Base-by-base conservation (phyloP, 2,797 vertebrate genomes). In the Neosalanx taihuensis region DNA sequence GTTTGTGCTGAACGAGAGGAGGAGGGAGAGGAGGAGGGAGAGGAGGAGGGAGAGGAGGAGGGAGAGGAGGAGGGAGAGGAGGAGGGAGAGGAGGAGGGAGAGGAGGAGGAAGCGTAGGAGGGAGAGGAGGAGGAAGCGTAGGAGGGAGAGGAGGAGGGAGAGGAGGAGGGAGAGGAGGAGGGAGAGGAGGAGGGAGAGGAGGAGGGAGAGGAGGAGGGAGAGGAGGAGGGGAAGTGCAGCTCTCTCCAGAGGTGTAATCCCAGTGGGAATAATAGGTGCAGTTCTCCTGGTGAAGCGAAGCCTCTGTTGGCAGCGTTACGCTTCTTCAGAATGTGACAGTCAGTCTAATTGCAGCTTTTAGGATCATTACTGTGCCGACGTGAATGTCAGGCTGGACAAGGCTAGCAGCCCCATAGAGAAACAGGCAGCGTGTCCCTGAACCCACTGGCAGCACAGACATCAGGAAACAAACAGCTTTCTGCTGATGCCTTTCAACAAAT, bases 261-360 rank as follows among this genome's bases (percentile, higher is more conserved):
- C 81, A 88, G 83, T 81, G 90, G 84, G 87, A 90, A 88, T 92
- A 92, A 93, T 91, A 82, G 90, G 78, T 87, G 85, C 81, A 81
- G 79, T 78, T 77, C 23, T 31, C 35, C 18, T 56, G 15, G 78
- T 59, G 33, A 29, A 56, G 18, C 26, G 65, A 76, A 57, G 73
- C 87, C 87, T 80, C 84, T 76, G 82, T 81, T 78, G 79, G 84
- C 87, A 87, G 84, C 88, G 83, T 87, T 87, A 82, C 80, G 82
- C 87, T 89, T 92, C 85, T 89, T 83, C 76, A 80, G 90, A 89
- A 92, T 85, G 83, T 86, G 86, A 91, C 90, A 91, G 91, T 91
- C 84, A 89, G 81, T 82, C 91, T 92, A 90, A 92, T 92, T 93
- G 89, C 92, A 91, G 91, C 90, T 93, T 91, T 92, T 91, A 92